Evolutionary conservation across 2,888 invertebrate species (phyloP).

Genomic region (Ochropleura leucogaster): DNA sequence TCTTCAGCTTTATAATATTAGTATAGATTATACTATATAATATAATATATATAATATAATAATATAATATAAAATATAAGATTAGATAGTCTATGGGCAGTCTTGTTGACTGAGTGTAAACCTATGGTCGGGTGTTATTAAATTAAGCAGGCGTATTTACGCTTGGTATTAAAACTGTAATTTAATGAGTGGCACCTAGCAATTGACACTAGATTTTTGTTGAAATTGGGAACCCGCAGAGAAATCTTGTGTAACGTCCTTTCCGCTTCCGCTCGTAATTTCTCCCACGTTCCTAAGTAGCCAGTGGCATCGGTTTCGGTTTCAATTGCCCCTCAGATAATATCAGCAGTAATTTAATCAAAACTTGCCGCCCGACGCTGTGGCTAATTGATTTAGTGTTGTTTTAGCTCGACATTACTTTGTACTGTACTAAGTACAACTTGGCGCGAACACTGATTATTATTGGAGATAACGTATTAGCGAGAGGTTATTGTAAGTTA

Average conservation of each 20-base stretch:
- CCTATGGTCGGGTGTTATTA: not conserved
- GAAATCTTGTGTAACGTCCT: not conserved
- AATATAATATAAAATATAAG: too few relatives aligned
- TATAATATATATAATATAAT: too few relatives aligned
- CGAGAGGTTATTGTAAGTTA: not conserved
- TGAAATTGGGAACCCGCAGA: not conserved
- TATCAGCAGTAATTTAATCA: slow-evolving; percentile 69
- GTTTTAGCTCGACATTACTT: slow-evolving; percentile 61
- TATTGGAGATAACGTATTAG: slow-evolving; percentile 18
- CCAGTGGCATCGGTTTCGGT: slow-evolving; percentile 46
- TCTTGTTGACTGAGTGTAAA: not conserved
- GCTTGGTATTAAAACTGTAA: not conserved
- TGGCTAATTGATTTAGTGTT: slow-evolving; percentile 63
- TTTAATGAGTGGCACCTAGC: not conserved
- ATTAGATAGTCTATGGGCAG: not conserved
- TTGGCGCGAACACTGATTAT: slow-evolving; percentile 31
- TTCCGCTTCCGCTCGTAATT: not conserved
- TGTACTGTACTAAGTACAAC: slow-evolving; percentile 25
- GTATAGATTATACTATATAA: too few relatives aligned
- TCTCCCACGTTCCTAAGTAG: not conserved
- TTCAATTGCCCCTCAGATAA: slow-evolving; percentile 67
- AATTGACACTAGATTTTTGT: not conserved
- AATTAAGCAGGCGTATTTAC: not conserved
- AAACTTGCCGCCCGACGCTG: slow-evolving; percentile 60
- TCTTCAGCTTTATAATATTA: too few relatives aligned